A percentile compares a stretch with the other conserved stretches of the same genome.
These are phyloP conservation scores for Muschampia plurimacula DNA, from an alignment of 2,888 invertebrate species.

Conservation along the genomic window DNA sequence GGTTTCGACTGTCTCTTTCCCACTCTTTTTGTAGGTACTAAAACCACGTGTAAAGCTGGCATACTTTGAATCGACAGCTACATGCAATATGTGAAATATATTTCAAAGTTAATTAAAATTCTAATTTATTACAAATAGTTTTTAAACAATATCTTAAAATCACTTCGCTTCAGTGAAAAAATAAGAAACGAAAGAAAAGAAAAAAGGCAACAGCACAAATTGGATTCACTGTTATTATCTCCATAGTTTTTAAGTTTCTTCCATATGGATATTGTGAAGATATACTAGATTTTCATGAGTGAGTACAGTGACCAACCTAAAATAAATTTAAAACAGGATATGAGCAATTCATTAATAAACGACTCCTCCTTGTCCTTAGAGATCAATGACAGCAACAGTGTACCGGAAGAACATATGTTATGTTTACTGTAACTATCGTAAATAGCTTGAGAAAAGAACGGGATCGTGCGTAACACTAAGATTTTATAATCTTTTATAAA, in stretches of 20 bases:
- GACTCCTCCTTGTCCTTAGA: constrained; percentile 50
- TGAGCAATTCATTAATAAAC: constrained; percentile 69
- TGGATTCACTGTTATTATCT: neutral
- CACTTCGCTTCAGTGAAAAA: neutral
- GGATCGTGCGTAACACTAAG: constrained; percentile 19
- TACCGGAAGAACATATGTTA: constrained; percentile 11
- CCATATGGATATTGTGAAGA: neutral
- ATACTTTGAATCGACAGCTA: constrained; percentile 53
- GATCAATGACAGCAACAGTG: constrained; percentile 69
- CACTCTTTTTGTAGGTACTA: constrained; percentile 46
- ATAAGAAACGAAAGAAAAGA: neutral
- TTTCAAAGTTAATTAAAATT: neutral
- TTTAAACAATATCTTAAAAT: neutral
- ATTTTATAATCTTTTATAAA: neutral
- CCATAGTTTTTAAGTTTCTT: neutral
- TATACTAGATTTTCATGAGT: constrained; percentile 11
- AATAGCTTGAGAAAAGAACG: constrained; percentile 16
- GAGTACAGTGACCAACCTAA: constrained; percentile 28
- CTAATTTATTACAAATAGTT: neutral
- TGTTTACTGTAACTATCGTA: constrained; percentile 14
- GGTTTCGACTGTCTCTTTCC: constrained; percentile 70
- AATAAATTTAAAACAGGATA: constrained; percentile 63
- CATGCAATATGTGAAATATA: constrained; percentile 11
- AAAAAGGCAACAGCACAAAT: neutral
- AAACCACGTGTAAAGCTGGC: constrained; percentile 66